Percentiles rank a stretch among this genome's conserved stretches.
phyloP scores from a whole-genome alignment of 35 echinoderm and acorn worm genomes.

The Lytechinus variegatus region DNA sequence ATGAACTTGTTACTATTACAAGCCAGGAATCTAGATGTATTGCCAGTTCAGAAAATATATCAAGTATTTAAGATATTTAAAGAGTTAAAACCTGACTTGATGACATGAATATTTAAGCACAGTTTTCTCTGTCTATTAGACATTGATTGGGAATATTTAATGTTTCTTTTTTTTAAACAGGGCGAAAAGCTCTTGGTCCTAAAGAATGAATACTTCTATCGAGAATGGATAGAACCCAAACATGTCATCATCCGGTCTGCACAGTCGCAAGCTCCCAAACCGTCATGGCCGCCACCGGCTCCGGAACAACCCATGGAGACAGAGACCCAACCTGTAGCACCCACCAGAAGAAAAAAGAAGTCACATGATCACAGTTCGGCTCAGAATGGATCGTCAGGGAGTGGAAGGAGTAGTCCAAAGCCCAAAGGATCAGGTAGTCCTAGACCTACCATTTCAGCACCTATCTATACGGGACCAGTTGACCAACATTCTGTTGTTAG shows the following conservation, averaged over 20 bases:
- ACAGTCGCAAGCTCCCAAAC: background rate
- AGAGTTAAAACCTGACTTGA: too few relatives aligned
- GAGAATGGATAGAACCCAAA: slow-evolving; percentile 43
- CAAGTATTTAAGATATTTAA: too few relatives aligned
- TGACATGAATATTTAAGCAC: too few relatives aligned
- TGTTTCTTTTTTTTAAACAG: background rate
- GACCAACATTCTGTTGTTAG: slow-evolving; percentile 59
- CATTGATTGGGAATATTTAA: background rate
- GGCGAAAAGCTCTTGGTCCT: slow-evolving; percentile 39
- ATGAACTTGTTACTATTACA: too few relatives aligned
- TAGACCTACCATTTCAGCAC: slow-evolving; percentile 35
- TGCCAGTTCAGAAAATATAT: too few relatives aligned
- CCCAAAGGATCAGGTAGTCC: background rate
- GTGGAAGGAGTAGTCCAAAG: background rate
- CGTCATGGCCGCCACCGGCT: slow-evolving; percentile 21
- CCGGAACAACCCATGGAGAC: slow-evolving; percentile 10
- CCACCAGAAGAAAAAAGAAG: slow-evolving; percentile 18
- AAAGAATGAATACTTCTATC: slow-evolving; percentile 45
- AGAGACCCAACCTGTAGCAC: background rate
- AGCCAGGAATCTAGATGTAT: too few relatives aligned
- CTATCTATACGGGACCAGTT: slow-evolving; percentile 57
- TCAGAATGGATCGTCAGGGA: slow-evolving; percentile 27
- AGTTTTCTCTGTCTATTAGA: background rate
- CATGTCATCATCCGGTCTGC: slow-evolving; percentile 45
- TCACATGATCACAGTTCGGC: background rate